phyloP scores from a whole-genome alignment of 1,140 invertebrate species.

The Olivierus martensii region DNA sequence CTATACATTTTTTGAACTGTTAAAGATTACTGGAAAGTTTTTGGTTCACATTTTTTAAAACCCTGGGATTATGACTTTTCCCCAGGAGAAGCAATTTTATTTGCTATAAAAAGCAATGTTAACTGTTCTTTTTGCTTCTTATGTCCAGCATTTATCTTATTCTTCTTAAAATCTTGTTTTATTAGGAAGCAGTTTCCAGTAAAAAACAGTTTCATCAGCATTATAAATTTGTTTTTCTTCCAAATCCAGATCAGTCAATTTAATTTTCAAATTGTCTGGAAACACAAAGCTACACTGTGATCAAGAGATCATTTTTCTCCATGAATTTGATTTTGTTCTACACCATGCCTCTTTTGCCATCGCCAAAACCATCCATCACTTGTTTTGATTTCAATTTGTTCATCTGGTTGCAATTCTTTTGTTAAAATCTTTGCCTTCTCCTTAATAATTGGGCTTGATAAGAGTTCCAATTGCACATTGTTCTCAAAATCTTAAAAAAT shows the following conservation, averaged over 20 bases:
- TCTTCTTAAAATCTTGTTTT: no score
- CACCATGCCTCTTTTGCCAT: neutral
- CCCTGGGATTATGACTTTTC: no score
- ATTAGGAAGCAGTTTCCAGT: no score
- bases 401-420: neutral
- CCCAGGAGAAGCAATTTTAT: no score
- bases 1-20: no score
- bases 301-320: neutral
- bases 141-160: no score
- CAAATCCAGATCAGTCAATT: slow-evolving; percentile 1
- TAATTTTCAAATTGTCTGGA: neutral
- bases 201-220: slow-evolving; percentile 65
- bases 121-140: no score
- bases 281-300: neutral
- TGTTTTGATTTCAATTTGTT: neutral
- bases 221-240: slow-evolving; percentile 71
- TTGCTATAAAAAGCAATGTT: no score
- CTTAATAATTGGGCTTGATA: neutral
- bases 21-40: no score
- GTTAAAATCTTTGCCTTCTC: neutral
- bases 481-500: neutral
- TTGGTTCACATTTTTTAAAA: no score
- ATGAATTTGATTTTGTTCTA: neutral
- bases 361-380: neutral
- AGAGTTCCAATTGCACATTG: neutral